phyloP scores from a whole-genome alignment of 2,797 vertebrate species.

The Lycodopsis pacificus region DNA sequence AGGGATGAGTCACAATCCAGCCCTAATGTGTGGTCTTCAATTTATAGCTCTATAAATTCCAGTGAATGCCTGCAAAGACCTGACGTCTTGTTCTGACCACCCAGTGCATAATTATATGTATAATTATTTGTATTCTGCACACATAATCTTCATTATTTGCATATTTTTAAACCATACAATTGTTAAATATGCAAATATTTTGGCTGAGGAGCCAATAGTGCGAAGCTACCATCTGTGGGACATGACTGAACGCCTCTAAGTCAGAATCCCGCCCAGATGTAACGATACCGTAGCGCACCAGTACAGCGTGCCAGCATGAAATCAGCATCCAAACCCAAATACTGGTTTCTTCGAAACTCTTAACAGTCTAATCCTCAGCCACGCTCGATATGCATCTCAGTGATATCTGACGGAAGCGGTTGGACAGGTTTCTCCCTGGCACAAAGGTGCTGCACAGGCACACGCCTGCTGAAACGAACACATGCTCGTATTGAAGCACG shows the following conservation, averaged over 20 bases:
- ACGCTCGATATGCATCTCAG: constrained; percentile 37
- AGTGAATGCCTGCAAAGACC: constrained; percentile 44
- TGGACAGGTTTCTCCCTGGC: constrained; percentile 58
- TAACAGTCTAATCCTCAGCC: constrained; percentile 37
- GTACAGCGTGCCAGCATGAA: neutral
- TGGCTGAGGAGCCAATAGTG: too few relatives aligned
- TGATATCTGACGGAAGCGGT: constrained; percentile 48
- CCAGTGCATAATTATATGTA: neutral
- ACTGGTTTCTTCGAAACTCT: constrained; percentile 37
- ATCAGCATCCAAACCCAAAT: constrained; percentile 34
- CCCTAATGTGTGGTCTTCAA: constrained; percentile 45
- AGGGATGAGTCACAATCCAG: constrained; percentile 47
- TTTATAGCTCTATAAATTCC: constrained; percentile 60
- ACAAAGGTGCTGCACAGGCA: constrained; percentile 34
- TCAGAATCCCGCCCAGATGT: too few relatives aligned
- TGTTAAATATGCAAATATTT: neutral
- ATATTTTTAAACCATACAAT: neutral
- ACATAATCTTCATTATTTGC: constrained; percentile 11
- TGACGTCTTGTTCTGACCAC: constrained; percentile 18
- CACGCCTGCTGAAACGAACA: constrained; percentile 29
- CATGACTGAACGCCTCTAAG: too few relatives aligned
- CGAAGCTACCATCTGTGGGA: too few relatives aligned
- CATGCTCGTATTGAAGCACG: neutral
- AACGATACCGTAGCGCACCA: neutral
- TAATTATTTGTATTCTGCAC: neutral